Percentiles rank a stretch among this genome's conserved stretches.
phyloP scores from a whole-genome alignment of 2,888 invertebrate genomes.

The Acronicta psi region DNA sequence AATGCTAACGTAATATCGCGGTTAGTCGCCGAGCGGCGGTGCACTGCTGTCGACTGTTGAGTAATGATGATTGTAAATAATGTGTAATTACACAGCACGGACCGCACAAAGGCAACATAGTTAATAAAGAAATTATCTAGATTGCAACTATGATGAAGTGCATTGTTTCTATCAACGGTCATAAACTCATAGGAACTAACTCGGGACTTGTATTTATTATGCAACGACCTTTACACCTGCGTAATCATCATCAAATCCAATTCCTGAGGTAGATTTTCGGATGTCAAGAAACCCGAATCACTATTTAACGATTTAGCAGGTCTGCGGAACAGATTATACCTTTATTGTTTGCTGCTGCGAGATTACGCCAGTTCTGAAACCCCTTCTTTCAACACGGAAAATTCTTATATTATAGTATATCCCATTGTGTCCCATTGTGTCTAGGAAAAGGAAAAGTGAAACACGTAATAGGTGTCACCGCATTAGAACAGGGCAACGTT shows the following conservation, averaged over 20 bases:
- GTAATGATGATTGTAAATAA: conserved; percentile 71
- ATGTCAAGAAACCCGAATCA: no score
- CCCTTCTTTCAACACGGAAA: not conserved
- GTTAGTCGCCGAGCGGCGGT: conserved; percentile 56
- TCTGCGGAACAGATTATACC: not conserved
- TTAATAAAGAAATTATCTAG: conserved; percentile 55
- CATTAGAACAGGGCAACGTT: conserved; percentile 39
- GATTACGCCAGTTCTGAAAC: not conserved
- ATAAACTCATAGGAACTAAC: conserved; percentile 14
- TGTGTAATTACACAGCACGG: conserved; percentile 64
- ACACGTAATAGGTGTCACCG: conserved; percentile 12
- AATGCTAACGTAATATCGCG: conserved; percentile 65
- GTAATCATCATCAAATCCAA: no score
- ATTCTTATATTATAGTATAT: not conserved
- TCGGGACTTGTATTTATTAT: not conserved
- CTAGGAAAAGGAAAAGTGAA: conserved; percentile 13
- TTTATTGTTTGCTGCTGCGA: not conserved
- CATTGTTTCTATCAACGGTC: conserved; percentile 32
- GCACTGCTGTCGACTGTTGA: conserved; percentile 62
- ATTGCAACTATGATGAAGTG: conserved; percentile 36
- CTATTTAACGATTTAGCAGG: not conserved
- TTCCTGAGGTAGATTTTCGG: no score
- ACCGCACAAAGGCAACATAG: conserved; percentile 51
- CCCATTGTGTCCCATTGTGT: conserved; percentile 5
- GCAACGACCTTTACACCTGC: no score